Conservation (phyloP, 2,113 vertebrate species). For the Centropristis striata region DNA sequence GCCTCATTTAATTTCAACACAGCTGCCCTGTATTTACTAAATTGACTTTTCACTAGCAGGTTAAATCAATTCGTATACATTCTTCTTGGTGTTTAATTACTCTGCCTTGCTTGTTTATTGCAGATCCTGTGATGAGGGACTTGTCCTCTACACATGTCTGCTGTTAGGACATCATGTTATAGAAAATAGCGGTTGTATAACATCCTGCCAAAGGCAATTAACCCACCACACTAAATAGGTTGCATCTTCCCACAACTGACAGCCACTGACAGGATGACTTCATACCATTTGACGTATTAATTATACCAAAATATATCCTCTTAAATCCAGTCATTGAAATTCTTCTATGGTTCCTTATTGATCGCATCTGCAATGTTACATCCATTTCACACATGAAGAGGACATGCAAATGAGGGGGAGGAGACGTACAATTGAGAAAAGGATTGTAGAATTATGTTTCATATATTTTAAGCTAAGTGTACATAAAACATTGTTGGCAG, state of each 20-base stretch:
- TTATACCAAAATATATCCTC: neutral
- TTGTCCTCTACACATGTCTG: constrained; percentile 11
- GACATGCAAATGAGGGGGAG: constrained; percentile 36
- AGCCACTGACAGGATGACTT: constrained; percentile 1
- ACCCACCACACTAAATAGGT: neutral
- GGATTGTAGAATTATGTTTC: constrained; percentile 9
- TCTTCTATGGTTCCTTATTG: neutral
- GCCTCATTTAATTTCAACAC: constrained; percentile 8
- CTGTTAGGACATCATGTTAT: constrained; percentile 26
- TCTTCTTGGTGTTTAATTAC: constrained; percentile 53
- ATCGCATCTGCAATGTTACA: neutral
- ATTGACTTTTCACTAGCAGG: constrained; percentile 35
- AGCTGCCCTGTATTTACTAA: constrained; percentile 23
- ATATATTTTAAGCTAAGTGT: constrained; percentile 8
- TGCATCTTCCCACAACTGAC: neutral
- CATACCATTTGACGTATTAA: neutral
- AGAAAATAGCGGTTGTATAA: constrained; percentile 30
- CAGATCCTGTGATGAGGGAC: constrained; percentile 25
- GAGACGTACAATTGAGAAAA: constrained; percentile 3
- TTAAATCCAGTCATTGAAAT: constrained; percentile 12
- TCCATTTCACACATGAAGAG: constrained; percentile 16
- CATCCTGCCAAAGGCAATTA: constrained; percentile 40
- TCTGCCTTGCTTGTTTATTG: constrained; percentile 35
- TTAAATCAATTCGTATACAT: constrained; percentile 60
- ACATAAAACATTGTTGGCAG: constrained; percentile 10